These are phyloP conservation scores for Ciconia maguari DNA, from an alignment of 2,113 vertebrate species.

Conservation along the genomic window DNA sequence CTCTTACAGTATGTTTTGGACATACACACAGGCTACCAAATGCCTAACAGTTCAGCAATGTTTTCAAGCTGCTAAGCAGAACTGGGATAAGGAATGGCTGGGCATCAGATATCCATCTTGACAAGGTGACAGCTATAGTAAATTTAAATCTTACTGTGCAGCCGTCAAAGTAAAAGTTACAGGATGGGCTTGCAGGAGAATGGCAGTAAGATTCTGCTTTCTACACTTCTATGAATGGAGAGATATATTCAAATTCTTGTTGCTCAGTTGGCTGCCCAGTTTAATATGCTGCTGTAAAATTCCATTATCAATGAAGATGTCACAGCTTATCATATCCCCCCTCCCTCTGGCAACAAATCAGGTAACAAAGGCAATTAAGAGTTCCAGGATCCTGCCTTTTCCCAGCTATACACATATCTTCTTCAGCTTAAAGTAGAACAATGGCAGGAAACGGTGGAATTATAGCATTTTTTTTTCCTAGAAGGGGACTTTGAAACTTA, in stretches of 20 bases:
- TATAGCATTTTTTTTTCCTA: constrained; percentile 66
- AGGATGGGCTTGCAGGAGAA: not conserved
- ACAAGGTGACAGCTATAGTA: not conserved
- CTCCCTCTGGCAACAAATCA: constrained; percentile 62
- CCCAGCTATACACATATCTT: constrained; percentile 68
- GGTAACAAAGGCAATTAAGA: constrained; percentile 72
- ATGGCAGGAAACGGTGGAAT: constrained; percentile 82
- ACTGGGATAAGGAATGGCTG: not conserved
- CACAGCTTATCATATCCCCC: not conserved
- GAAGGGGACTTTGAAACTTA: constrained; percentile 72
- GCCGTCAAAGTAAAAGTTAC: not conserved
- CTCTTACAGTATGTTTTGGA: not conserved
- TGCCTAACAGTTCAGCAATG: not conserved
- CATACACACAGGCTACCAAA: not conserved
- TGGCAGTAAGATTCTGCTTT: not conserved
- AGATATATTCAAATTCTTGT: not conserved
- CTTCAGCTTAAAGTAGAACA: constrained; percentile 79
- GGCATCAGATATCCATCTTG: not conserved
- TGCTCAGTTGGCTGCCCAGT: not conserved
- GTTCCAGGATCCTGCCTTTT: constrained; percentile 75
- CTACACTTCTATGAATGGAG: not conserved
- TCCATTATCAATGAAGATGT: constrained; percentile 59
- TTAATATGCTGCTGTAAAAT: constrained; percentile 60
- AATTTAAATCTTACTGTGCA: not conserved
- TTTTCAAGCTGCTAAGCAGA: not conserved